phyloP scores from a whole-genome alignment of 1,140 invertebrate species.

The Scaptomyza montana region DNA sequence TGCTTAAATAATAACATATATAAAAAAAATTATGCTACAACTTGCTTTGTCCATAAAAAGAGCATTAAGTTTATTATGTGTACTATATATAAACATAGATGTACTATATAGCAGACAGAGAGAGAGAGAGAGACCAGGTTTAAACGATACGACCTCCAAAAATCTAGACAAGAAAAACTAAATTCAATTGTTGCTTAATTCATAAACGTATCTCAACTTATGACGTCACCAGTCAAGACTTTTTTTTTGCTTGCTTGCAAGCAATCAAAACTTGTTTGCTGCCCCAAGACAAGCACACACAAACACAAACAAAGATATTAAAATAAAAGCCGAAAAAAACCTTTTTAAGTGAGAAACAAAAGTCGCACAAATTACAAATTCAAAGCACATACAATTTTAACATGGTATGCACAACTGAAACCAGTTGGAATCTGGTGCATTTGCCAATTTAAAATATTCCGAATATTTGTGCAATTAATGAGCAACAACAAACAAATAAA shows the following conservation, averaged over 20 bases:
- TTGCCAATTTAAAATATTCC: conserved; percentile 48
- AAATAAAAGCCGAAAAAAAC: conserved; percentile 35
- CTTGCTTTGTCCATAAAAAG: conserved; percentile 11
- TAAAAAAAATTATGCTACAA: conserved; percentile 1
- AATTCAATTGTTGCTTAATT: conserved; percentile 74
- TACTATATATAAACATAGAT: conserved; percentile 10
- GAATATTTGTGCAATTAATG: conserved; percentile 25
- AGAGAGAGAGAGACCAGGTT: conserved; percentile 15
- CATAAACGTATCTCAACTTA: conserved; percentile 17
- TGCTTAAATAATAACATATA: conserved; percentile 12
- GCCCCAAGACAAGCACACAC: conserved; percentile 42
- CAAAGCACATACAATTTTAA: conserved; percentile 28
- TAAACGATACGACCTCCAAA: conserved; percentile 63
- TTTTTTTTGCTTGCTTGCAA: conserved; percentile 48
- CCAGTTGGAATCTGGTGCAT: conserved; percentile 59
- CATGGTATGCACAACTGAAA: conserved; percentile 41
- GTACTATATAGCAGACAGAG: conserved; percentile 1
- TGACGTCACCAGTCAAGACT: conserved; percentile 61
- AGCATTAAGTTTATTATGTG: conserved; percentile 27
- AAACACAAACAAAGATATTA: conserved; percentile 34
- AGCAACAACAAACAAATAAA: conserved; percentile 8
- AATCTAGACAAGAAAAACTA: conserved; percentile 50
- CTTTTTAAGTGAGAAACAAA: conserved; percentile 67
- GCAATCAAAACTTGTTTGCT: conserved; percentile 78
- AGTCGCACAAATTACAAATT: conserved; percentile 59